Conservation (phyloP, 2,888 invertebrate genomes). For the Pelosia muscerda region DNA sequence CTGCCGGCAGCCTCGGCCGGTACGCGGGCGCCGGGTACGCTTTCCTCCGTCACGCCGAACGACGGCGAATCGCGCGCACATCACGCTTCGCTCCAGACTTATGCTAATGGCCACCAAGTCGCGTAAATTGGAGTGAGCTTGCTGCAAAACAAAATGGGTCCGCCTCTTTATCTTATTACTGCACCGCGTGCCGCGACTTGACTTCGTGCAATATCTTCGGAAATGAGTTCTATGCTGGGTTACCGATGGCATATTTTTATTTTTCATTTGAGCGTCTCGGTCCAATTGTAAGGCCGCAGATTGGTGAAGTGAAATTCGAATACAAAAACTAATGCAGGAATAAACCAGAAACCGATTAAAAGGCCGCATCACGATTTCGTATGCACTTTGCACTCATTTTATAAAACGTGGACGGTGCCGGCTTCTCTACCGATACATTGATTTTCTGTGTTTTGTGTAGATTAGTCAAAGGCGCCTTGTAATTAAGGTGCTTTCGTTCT, state of each 20-base stretch:
- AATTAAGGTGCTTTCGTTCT: conserved; percentile 75
- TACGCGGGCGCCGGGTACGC: conserved; percentile 53
- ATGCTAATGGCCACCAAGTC: conserved; percentile 83
- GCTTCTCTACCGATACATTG: conserved; percentile 73
- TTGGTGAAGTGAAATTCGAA: conserved; percentile 83
- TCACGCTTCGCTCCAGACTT: conserved; percentile 82
- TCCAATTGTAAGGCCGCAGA: conserved; percentile 72
- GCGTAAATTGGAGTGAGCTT: conserved; percentile 85
- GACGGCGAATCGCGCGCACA: conserved; percentile 78
- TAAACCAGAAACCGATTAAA: conserved; percentile 86
- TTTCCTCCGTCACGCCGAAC: conserved; percentile 61
- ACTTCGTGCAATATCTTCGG: conserved; percentile 40
- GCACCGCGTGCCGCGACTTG: conserved; percentile 63
- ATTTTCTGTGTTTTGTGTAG: conserved; percentile 75
- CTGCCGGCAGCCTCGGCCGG: conserved; percentile 48
- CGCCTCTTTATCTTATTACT: conserved; percentile 85
- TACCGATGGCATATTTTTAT: conserved; percentile 68
- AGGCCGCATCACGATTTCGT: conserved; percentile 86
- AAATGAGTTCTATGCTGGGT: conserved; percentile 65
- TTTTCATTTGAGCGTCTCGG: conserved; percentile 55
- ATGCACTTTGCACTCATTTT: conserved; percentile 86
- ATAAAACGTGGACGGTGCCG: conserved; percentile 72
- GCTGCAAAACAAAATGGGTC: conserved; percentile 82
- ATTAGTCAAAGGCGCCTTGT: conserved; percentile 78
- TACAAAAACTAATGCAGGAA: conserved; percentile 84